Evolutionary conservation across 2,113 vertebrate genomes (phyloP), one percentile per base, ranked within the genome.

Genomic region (Stictonetta naevosa): DNA sequence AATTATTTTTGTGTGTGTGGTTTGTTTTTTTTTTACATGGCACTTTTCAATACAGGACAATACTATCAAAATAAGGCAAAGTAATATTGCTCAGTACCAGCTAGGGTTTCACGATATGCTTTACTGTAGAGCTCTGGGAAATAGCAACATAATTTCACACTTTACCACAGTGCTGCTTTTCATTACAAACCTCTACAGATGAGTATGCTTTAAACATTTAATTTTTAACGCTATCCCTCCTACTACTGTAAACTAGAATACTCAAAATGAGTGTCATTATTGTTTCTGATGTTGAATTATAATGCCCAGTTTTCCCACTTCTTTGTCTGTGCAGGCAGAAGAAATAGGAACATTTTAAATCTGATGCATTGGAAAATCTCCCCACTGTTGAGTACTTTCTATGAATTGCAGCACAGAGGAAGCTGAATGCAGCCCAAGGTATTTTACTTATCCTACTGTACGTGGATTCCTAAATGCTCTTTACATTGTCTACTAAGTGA

Each of bases 361-460:
- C 48, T 72, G 42, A 40, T 12, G 69, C 31, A 13, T 5, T 46
- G 46, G 21, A 87, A 31, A 95, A 36, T 58, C 16, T 62, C 19
- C 23, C 13, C 21, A 6, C 8, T 78, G 10, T 22, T 46, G 12
- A 75, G 25, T 33, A 22, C 10, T 63, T 75, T 34, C 28, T n/a
- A 8, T 74, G 53, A 78, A 83, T 19, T 76, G 34, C 11, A 73
- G 58, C 42, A 22, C 2, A 4, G 52, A 75, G 52, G 31, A 94
- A 87, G 11, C n/a, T 1, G 0, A 62, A 22, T 12, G 10, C 21
- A 75, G 33, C 69, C n/a, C 19, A 42, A 66, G 18, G 12, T 17
- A 68, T 92, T 86, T 88, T 40, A 83, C 13, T 95, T 46, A 83
- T 62, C 40, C 31, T 60, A 36, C 26, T 48, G 22, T 83, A 31